Evolutionary conservation across 2,797 vertebrate species (phyloP), one percentile per base, ranked within the genome.

Genomic region (Gambusia yucatana): DNA sequence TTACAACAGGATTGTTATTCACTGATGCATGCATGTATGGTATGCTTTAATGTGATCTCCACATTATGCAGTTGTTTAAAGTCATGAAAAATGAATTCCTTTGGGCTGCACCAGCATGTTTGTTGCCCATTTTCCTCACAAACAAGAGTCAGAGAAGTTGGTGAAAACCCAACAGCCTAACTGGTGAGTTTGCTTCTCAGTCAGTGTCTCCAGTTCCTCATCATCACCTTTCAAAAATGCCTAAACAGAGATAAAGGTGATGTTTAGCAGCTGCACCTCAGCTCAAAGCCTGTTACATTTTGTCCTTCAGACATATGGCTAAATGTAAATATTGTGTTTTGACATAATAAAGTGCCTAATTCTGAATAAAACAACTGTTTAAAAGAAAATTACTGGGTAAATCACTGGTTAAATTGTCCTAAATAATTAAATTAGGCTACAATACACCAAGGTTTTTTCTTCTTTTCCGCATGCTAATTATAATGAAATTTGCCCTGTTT

Each of bases 341-440:
- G 5, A 41, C 9, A 6, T 44, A 44, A 71, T n/a, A 30, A 73
- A 14, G 14, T n/a, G 46, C 33, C 43, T 44, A 46, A 50, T 47
- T 44, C 25, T 33, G 28, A 9, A 43, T 33, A 28, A 72, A n/a
- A 69, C 25, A 11, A 36, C 30, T 78, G 30, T 39, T 13, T 39
- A 5, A 7, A 7, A 11, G 55, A 13, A 39, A 59, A 70, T 14
- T 6, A n/a, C 67, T 75, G 14, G 72, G 77, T 75, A 79, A 48
- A 50, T 41, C 44, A 6, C 82, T 72, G 79, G 52, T 89, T 83
- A 84, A 85, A 90, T 72, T 84, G 83, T 13, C 85, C 92, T 89
- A 79, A 85, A 90, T 90, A 90, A 85, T 87, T 36, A 81, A 91
- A 84, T 52, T 75, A 80, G 85, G 79, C 82, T 84, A 25, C 57